A percentile compares a stretch with the other conserved stretches of the same genome.
phyloP scores from a whole-genome alignment of 2,797 vertebrate species.

The Tangara arthus region DNA sequence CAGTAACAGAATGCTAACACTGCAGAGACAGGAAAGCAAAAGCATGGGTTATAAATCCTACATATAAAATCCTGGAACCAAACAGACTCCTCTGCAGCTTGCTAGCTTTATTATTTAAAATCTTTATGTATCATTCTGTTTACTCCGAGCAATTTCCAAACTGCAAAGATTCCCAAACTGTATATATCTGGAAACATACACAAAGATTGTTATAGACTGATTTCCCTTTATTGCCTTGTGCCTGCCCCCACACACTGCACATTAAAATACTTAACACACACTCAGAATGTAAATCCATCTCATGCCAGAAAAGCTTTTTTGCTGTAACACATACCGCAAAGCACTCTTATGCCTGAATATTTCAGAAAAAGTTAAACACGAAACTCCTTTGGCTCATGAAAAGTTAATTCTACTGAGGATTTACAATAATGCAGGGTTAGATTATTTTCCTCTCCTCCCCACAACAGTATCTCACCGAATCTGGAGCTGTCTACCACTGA shows the following conservation, averaged over 20 bases:
- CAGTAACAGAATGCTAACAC: constrained; percentile 67
- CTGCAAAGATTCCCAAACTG: constrained; percentile 54
- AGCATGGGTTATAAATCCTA: constrained; percentile 67
- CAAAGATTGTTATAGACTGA: constrained; percentile 18
- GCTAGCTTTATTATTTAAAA: constrained; percentile 59
- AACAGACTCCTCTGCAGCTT: constrained; percentile 37
- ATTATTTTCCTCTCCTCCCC: constrained; percentile 49
- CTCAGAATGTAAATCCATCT: constrained; percentile 55
- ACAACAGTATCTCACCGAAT: constrained; percentile 72
- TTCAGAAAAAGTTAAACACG: constrained; percentile 56
- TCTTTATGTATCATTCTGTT: constrained; percentile 44
- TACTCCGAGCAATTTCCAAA: constrained; percentile 55
- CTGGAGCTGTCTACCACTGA: constrained; percentile 93
- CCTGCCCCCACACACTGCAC: constrained; percentile 39
- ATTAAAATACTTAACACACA: constrained; percentile 66
- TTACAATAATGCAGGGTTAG: constrained; percentile 63
- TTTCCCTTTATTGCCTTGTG: constrained; percentile 60
- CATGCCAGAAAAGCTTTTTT: constrained; percentile 30
- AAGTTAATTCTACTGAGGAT: constrained; percentile 75
- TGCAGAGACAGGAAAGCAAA: constrained; percentile 62
- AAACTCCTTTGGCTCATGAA: constrained; percentile 66
- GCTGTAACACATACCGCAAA: neutral
- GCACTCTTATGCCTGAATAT: neutral
- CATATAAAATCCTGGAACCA: constrained; percentile 61
- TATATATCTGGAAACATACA: constrained; percentile 42